These are phyloP conservation scores for Drosophila lini DNA, from an alignment of 1,140 invertebrate genomes.

Conservation along the genomic window DNA sequence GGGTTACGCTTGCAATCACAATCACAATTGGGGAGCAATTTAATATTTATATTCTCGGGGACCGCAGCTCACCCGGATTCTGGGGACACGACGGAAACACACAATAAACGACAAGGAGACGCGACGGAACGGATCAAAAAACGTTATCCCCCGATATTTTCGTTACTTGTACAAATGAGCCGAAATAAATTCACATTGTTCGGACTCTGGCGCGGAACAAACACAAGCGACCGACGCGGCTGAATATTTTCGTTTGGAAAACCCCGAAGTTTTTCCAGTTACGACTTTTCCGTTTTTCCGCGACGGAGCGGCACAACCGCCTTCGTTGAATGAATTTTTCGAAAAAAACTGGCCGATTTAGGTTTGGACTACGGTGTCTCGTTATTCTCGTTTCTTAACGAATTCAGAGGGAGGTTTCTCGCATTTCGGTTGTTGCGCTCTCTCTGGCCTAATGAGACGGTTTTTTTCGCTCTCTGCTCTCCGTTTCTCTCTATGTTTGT, in stretches of 20 bases:
- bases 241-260: constrained; percentile 5
- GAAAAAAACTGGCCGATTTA: constrained; percentile 6
- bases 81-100: constrained; percentile 1
- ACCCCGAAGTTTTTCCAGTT: constrained; percentile 3
- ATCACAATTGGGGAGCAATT: constrained; percentile 12
- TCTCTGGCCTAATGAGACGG: background rate
- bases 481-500: background rate
- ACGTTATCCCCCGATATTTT: background rate
- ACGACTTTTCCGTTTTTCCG: constrained; percentile 11
- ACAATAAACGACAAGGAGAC: constrained; percentile 4
- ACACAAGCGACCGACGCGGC: constrained; percentile 12
- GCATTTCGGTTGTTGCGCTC: background rate
- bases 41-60: constrained; percentile 13
- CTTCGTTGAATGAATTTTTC: constrained; percentile 10
- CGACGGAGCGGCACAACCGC: constrained; percentile 12
- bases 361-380: background rate
- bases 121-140: constrained; percentile 4
- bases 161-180: background rate
- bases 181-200: constrained; percentile 7
- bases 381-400: background rate
- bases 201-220: constrained; percentile 4
- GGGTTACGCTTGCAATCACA: constrained; percentile 19
- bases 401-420: background rate
- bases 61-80: background rate
- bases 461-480: background rate